Percentiles rank a stretch among this genome's conserved stretches.
phyloP scores from a whole-genome alignment of 1,140 invertebrate genomes.

The Tetranychus cinnabarinus region DNA sequence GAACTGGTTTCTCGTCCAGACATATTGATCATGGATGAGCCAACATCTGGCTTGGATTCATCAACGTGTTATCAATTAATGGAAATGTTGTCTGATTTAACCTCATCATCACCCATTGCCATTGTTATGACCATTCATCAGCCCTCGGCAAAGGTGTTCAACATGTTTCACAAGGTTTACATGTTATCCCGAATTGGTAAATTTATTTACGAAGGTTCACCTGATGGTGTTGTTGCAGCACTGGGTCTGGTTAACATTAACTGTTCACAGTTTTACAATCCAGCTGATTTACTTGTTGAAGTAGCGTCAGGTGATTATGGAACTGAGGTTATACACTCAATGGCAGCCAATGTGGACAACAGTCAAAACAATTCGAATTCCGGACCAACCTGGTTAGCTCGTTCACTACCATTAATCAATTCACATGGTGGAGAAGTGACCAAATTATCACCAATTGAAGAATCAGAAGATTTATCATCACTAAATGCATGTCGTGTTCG shows the following conservation, averaged over 20 bases:
- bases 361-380: neutral
- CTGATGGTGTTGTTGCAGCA: neutral
- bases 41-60: slow-evolving; percentile 4
- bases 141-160: slow-evolving; percentile 2
- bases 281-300: slow-evolving; percentile 4
- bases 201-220: slow-evolving; percentile 2
- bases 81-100: neutral
- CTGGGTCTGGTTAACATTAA: neutral
- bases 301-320: slow-evolving; percentile 1
- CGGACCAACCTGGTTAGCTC: too few relatives aligned
- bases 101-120: neutral
- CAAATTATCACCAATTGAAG: too few relatives aligned
- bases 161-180: slow-evolving; percentile 2
- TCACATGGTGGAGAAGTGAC: too few relatives aligned
- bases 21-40: slow-evolving; percentile 7
- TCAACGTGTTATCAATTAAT: neutral
- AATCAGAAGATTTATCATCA: too few relatives aligned
- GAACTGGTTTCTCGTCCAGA: slow-evolving; percentile 1
- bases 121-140: slow-evolving; percentile 6
- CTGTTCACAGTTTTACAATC: slow-evolving; percentile 1
- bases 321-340: neutral
- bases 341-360: neutral
- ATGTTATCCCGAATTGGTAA: neutral
- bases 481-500: too few relatives aligned
- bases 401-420: too few relatives aligned